Evolutionary conservation across 2,888 invertebrate genomes (phyloP).

Genomic region (Deilephila elpenor): DNA sequence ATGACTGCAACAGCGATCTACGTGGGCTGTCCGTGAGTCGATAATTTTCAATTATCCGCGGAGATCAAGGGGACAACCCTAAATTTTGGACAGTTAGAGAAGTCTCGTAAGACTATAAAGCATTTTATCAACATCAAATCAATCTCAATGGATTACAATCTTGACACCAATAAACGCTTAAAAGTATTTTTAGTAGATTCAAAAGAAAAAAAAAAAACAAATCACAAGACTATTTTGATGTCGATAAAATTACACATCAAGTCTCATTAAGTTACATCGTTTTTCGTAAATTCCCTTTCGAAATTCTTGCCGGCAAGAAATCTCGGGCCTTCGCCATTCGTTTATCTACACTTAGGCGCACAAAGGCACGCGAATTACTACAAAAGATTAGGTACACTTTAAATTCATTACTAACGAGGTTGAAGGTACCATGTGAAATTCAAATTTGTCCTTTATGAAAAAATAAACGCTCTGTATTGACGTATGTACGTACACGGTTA

Average conservation of each 20-base stretch:
- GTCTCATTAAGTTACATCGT: not conserved
- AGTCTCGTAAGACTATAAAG: not conserved
- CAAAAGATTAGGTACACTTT: slow-evolving; percentile 27
- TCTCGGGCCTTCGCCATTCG: slow-evolving; percentile 17
- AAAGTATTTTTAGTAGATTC: not conserved
- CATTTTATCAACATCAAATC: not conserved
- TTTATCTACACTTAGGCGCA: slow-evolving; percentile 23
- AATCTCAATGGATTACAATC: not conserved
- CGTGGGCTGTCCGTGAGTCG: slow-evolving; percentile 40
- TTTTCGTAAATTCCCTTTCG: slow-evolving; percentile 18
- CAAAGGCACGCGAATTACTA: slow-evolving; percentile 29
- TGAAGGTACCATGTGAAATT: slow-evolving; percentile 41
- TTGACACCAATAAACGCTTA: not conserved
- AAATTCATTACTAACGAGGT: slow-evolving; percentile 19
- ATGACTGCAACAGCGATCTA: slow-evolving; percentile 52
- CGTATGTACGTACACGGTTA: slow-evolving; percentile 61
- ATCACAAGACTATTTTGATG: not conserved
- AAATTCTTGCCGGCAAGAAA: slow-evolving; percentile 26
- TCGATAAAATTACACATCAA: not conserved
- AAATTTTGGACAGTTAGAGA: slow-evolving; percentile 19
- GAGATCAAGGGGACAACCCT: slow-evolving; percentile 47
- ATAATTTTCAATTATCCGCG: slow-evolving; percentile 50
- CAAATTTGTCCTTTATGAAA: slow-evolving; percentile 65
- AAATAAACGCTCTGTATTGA: slow-evolving; percentile 73
- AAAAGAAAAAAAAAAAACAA: not conserved